A percentile compares a stretch with the other conserved stretches of the same genome.
Evolutionary conservation across 2,113 vertebrate species (phyloP).

Genomic region (Phalacrocorax carbo): DNA sequence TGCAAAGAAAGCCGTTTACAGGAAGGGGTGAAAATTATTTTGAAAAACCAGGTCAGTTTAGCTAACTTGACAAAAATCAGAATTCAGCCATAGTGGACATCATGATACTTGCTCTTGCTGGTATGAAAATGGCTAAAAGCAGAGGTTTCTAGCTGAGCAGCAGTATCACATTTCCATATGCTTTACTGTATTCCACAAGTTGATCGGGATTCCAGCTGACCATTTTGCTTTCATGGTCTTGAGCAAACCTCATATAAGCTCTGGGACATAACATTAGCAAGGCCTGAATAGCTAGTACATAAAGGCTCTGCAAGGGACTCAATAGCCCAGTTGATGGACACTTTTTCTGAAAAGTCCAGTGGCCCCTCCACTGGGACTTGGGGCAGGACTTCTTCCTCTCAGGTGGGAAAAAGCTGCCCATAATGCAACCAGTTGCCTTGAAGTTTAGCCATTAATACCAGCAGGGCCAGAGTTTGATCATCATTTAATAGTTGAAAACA

Average conservation of each 20-base stretch:
- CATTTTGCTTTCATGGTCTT: neutral
- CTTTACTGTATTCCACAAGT: neutral
- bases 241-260: neutral
- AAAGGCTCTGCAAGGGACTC: neutral
- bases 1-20: neutral
- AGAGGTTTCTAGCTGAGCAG: neutral
- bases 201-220: neutral
- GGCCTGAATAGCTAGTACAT: neutral
- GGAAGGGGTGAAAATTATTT: neutral
- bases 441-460: neutral
- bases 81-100: neutral
- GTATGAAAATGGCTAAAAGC: neutral
- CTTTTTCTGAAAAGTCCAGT: neutral
- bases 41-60: neutral
- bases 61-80: neutral
- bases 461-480: neutral
- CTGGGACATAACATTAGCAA: neutral
- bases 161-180: neutral
- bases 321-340: neutral
- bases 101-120: accelerated
- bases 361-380: neutral
- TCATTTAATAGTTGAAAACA: neutral
- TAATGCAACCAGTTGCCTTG: neutral
- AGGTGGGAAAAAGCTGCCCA: neutral
- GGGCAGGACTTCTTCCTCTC: neutral